Evolutionary conservation across 2,888 invertebrate genomes (phyloP).

Genomic region (Eledona agricola): DNA sequence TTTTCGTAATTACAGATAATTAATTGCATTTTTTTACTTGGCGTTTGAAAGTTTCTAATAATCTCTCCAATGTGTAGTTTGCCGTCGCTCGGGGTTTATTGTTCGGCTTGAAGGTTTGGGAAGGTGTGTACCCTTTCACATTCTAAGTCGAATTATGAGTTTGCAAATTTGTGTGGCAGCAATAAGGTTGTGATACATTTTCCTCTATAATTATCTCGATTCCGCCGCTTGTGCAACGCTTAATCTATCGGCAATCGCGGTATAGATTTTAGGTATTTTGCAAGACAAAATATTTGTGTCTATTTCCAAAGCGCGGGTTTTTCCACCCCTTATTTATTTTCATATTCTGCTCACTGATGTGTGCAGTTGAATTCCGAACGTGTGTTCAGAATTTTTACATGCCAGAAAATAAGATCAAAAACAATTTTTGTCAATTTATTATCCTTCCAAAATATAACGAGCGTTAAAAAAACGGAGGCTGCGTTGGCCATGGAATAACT

Average conservation of each 20-base stretch:
- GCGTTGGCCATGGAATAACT: too few species aligned
- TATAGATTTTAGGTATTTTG: slow-evolving; percentile 9
- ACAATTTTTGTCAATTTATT: slow-evolving; percentile 53
- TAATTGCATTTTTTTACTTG: background rate
- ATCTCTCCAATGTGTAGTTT: slow-evolving; percentile 11
- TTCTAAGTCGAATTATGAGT: slow-evolving; percentile 45
- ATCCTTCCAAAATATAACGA: slow-evolving; percentile 48
- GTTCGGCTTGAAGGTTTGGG: background rate
- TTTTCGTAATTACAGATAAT: background rate
- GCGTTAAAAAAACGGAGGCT: too few species aligned
- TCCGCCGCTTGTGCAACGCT: slow-evolving; percentile 42
- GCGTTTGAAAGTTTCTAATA: slow-evolving; percentile 3
- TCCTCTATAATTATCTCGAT: slow-evolving; percentile 47
- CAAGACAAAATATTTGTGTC: slow-evolving; percentile 13
- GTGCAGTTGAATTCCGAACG: slow-evolving; percentile 51
- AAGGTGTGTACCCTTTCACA: slow-evolving; percentile 37
- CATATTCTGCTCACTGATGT: slow-evolving; percentile 50
- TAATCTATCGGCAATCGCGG: slow-evolving; percentile 33
- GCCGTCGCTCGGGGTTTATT: slow-evolving; percentile 18
- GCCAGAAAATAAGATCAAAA: slow-evolving; percentile 56
- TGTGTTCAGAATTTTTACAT: slow-evolving; percentile 54
- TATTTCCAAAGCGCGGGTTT: slow-evolving; percentile 14
- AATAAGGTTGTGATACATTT: slow-evolving; percentile 50
- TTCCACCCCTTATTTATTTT: slow-evolving; percentile 39
- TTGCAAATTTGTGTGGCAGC: slow-evolving; percentile 47